phyloP scores from a whole-genome alignment of 2,888 invertebrate species.

The Clistopyga incitator region DNA sequence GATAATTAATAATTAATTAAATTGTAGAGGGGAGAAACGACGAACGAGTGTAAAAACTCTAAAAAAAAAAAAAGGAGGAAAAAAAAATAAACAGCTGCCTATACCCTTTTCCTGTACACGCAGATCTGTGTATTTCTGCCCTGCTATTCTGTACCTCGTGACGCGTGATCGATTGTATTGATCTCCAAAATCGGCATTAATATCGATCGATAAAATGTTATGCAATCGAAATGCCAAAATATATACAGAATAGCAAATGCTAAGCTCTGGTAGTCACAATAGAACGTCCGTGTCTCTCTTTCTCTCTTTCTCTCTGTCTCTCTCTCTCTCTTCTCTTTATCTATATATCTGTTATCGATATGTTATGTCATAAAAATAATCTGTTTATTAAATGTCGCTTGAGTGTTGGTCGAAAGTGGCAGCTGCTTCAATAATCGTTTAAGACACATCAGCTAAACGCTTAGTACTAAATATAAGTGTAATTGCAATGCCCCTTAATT shows the following conservation, averaged over 20 bases:
- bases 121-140: slow-evolving; percentile 58
- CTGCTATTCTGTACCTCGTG: slow-evolving; percentile 46
- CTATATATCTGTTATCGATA: slow-evolving; percentile 27
- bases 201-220: background rate
- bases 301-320: slow-evolving; percentile 10
- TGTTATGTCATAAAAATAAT: slow-evolving; percentile 20
- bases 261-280: slow-evolving; percentile 54
- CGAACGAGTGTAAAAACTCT: slow-evolving; percentile 14
- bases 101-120: slow-evolving; percentile 50
- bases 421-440: slow-evolving; percentile 29
- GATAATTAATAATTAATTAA: background rate
- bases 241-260: slow-evolving; percentile 54
- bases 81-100: slow-evolving; percentile 33
- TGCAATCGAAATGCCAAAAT: slow-evolving; percentile 4
- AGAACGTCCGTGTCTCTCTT: slow-evolving; percentile 50
- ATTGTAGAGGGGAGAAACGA: slow-evolving; percentile 15
- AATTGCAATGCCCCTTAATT: background rate
- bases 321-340: background rate
- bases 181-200: background rate
- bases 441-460: background rate
- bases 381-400: slow-evolving; percentile 59
- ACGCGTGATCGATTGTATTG: slow-evolving; percentile 8
- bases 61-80: background rate
- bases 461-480: background rate
- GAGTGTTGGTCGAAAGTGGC: slow-evolving; percentile 52